Conservation (phyloP, 2,797 vertebrate species). For the Poecilia velifera region DNA sequence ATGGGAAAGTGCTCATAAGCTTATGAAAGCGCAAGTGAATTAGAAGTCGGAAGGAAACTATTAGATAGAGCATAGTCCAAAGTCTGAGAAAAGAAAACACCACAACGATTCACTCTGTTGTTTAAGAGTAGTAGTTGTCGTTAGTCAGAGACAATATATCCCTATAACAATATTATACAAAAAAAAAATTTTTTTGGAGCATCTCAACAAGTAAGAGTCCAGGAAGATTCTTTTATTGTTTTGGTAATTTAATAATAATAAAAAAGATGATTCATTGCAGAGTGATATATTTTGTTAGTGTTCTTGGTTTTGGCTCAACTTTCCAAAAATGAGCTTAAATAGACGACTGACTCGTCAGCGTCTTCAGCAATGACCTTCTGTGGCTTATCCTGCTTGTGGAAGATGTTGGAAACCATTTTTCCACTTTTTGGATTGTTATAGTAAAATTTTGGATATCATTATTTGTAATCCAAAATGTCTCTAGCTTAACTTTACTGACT, state of each 20-base stretch:
- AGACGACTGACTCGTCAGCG: neutral
- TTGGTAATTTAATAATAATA: neutral
- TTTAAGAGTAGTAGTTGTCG: neutral
- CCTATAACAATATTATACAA: neutral
- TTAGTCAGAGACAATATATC: neutral
- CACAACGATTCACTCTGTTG: neutral
- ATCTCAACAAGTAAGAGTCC: neutral
- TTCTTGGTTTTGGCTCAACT: neutral
- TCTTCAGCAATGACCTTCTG: neutral
- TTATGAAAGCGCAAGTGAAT: neutral
- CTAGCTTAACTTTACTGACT: no score
- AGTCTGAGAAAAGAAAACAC: neutral
- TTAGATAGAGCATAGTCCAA: neutral
- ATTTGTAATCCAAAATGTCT: neutral
- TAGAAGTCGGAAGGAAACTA: neutral
- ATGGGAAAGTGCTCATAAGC: conserved; percentile 11
- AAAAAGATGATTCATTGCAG: neutral
- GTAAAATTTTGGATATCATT: neutral
- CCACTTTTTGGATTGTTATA: neutral
- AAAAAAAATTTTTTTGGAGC: neutral
- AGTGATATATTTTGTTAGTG: neutral
- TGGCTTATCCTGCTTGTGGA: neutral
- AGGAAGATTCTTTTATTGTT: neutral
- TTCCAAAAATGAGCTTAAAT: neutral
- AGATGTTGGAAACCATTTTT: neutral